Conservation (phyloP, 2,888 invertebrate genomes). For the Microdon myrmicae region DNA sequence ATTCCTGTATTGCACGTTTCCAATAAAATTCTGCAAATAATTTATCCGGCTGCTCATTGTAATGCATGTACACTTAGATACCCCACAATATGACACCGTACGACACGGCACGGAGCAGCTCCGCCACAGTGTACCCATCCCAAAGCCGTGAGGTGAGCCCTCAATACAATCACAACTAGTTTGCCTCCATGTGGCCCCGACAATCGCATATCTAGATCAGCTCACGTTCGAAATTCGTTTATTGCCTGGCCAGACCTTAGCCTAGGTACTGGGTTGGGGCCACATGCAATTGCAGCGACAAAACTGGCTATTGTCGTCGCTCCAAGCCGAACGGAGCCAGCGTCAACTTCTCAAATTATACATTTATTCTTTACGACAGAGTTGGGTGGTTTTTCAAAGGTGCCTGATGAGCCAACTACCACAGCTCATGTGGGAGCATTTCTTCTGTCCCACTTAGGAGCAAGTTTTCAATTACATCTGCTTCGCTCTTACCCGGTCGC, state of each 20-base stretch:
- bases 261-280: background rate
- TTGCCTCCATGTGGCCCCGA: slow-evolving; percentile 24
- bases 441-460: slow-evolving; percentile 30
- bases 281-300: slow-evolving; percentile 30
- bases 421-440: slow-evolving; percentile 10
- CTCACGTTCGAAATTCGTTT: slow-evolving; percentile 52
- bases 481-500: slow-evolving; percentile 24
- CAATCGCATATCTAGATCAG: slow-evolving; percentile 51
- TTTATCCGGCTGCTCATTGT: slow-evolving; percentile 48
- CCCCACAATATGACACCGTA: slow-evolving; percentile 39
- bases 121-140: background rate
- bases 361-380: slow-evolving; percentile 48
- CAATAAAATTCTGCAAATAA: slow-evolving; percentile 51
- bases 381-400: slow-evolving; percentile 35
- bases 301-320: slow-evolving; percentile 36
- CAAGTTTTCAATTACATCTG: slow-evolving; percentile 44
- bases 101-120: slow-evolving; percentile 18
- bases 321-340: slow-evolving; percentile 29
- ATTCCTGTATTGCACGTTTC: slow-evolving; percentile 51
- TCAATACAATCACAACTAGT: background rate
- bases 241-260: slow-evolving; percentile 37
- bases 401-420: background rate
- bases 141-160: background rate
- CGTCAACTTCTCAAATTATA: slow-evolving; percentile 51
- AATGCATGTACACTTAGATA: slow-evolving; percentile 50